Evolutionary conservation across 2,888 invertebrate species (phyloP), one percentile per base, ranked within the genome.

Genomic region (Nomada ferruginata): DNA sequence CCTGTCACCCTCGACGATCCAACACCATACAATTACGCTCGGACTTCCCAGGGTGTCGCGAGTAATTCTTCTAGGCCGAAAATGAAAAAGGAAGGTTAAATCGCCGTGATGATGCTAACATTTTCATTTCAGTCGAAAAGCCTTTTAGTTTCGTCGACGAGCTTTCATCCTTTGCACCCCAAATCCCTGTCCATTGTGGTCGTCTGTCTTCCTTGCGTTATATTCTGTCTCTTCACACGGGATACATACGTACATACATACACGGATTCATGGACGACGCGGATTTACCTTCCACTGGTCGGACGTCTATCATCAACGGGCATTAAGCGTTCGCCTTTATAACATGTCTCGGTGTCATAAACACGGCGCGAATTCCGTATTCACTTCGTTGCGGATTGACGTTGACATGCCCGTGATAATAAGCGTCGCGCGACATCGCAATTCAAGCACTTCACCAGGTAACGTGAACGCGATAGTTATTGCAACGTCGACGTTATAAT

Each of bases 161-260:
- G 64, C 73, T 66, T 79, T 76, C 76, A 74, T 72, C 57, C 66
- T 55, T 76, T 63, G 15, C 52, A 44, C 20, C 70, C 83, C 59
- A 87, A 87, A 87, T 87, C 87, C 57, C 75, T 44, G 53, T 20
- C 61, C 61, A 74, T 74, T 87, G 81, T 74, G 20, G 42, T 15
- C 66, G 23, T 68, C 61, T 59, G 52, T 70, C 80, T 74, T 80
- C 15, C 2, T 47, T 47, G 15, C 69, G 72, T 76, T 75, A 80
- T 72, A 65, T 42, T 60, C 10, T 15, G 9, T 66, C 71, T 71
- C 44, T 76, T 63, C 63, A 1, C 26, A 5, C 20, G 18, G 74
- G 77, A 82, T 84, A 77, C 5, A 44, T 47, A 63, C 20, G 5
- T 29, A 29, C 20, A 2, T 59, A 59, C 13, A 1, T 29, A 10